Percentiles rank a stretch among this genome's conserved stretches.
These are phyloP conservation scores for Gallinago paraguaiae DNA, from an alignment of 2,113 vertebrate genomes.

Conservation along the genomic window DNA sequence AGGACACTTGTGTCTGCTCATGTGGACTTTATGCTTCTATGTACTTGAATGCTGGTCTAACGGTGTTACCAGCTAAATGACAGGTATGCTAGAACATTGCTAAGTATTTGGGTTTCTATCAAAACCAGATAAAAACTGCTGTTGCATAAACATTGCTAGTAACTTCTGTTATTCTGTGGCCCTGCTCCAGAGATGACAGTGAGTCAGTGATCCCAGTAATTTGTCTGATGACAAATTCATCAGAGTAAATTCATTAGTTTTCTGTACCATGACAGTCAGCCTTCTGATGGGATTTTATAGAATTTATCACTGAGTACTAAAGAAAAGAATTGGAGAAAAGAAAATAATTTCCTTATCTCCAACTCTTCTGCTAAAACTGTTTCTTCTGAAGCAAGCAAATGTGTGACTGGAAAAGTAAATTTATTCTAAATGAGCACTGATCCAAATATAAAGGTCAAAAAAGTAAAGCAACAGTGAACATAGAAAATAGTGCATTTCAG, in stretches of 20 bases:
- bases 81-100: neutral
- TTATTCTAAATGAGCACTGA: neutral
- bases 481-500: neutral
- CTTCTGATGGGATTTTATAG: constrained; percentile 3
- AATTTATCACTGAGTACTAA: neutral
- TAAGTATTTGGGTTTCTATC: neutral
- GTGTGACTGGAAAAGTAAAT: neutral
- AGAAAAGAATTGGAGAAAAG: neutral
- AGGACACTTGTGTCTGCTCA: neutral
- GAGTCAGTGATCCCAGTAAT: constrained; percentile 14
- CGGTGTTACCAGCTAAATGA: neutral
- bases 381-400: neutral
- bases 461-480: neutral
- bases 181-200: neutral
- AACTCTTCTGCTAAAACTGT: neutral
- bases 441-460: neutral
- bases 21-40: neutral
- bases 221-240: neutral
- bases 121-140: neutral
- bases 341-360: neutral
- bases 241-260: neutral
- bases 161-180: neutral
- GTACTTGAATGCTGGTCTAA: neutral
- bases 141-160: neutral
- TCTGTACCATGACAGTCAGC: neutral